Base-by-base conservation (phyloP, 2,797 vertebrate genomes). In the Circus cinereus region DNA sequence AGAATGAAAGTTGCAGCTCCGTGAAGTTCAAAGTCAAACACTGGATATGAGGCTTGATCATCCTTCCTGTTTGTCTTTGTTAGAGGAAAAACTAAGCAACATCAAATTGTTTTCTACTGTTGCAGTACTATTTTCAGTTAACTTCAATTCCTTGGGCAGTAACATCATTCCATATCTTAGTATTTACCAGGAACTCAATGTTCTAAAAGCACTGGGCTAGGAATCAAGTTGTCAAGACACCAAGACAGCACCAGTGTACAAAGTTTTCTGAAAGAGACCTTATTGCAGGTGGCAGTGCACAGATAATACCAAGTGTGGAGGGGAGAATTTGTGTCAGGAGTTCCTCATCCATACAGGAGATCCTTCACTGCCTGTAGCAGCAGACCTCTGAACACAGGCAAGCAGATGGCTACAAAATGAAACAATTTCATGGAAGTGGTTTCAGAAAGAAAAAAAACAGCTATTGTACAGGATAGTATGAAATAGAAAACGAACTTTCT, bases 171-270 rank as follows among this genome's bases (percentile, higher is more conserved):
- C 14, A 2, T 88, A 63, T 92, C 62, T 91, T 77, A 43, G 16
- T 72, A 60, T 83, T 69, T 84, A 78, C 38, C 51, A 86, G 74
- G 50, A 93, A 69, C 69, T 65, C 1, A 0, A 63, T 93, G 83
- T 95, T 79, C 90, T 90, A 79, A 76, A 92, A 88, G 65, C 54
- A 40, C 32, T 88, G 57, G 82, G 74, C 83, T 92, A 51, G 54
- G 51, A 92, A 69, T 93, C 80, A 93, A 56, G 16, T 90, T 95
- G 57, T 69, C 27, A 92, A 84, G 59, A 54, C 36, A 94, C 27
- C 73, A 68, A 75, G 54, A 90, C n/a, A 85, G 38, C 53, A 81
- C 20, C 42, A 86, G 32, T n/a, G 10, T 40, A 42, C 32, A 86
- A 69, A 86, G 47, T 75, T 62, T 80, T 62, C 53, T 32, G 45